These are phyloP conservation scores for Endomychus coccineus DNA, from an alignment of 2,888 invertebrate genomes.

Conservation along the genomic window DNA sequence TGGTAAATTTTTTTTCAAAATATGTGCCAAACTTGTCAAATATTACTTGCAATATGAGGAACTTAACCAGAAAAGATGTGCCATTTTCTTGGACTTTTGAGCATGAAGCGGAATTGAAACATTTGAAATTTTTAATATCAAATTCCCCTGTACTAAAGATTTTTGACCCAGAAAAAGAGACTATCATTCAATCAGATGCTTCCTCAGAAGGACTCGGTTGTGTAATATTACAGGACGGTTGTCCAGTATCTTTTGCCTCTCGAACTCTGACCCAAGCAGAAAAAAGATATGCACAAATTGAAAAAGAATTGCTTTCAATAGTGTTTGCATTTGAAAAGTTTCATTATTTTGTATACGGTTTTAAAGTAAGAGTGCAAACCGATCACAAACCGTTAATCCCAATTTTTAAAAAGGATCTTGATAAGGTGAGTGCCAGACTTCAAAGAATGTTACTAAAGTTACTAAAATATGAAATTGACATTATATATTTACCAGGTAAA, in stretches of 20 bases:
- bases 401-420: conserved; percentile 15
- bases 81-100: conserved; percentile 12
- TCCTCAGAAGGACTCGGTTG: conserved; percentile 18
- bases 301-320: conserved; percentile 34
- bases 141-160: conserved; percentile 15
- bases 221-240: conserved; percentile 17
- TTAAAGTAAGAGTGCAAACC: conserved; percentile 23
- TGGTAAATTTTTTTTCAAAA: conserved; percentile 12
- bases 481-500: conserved; percentile 20
- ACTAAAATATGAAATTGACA: conserved; percentile 16
- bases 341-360: conserved; percentile 32
- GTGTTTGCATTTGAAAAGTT: conserved; percentile 30
- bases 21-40: conserved; percentile 10
- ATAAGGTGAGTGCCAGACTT: too few species aligned
- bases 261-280: conserved; percentile 17
- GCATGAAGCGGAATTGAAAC: conserved; percentile 4
- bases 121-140: conserved; percentile 4
- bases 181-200: too few species aligned
- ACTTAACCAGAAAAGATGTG: conserved; percentile 16
- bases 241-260: conserved; percentile 20
- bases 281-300: conserved; percentile 31
- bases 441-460: too few species aligned
- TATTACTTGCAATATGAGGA: conserved; percentile 6
- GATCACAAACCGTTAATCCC: conserved; percentile 31
- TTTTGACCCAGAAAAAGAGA: conserved; percentile 16